phyloP scores from a whole-genome alignment of 2,888 invertebrate genomes.

The Aspidapion aeneum region DNA sequence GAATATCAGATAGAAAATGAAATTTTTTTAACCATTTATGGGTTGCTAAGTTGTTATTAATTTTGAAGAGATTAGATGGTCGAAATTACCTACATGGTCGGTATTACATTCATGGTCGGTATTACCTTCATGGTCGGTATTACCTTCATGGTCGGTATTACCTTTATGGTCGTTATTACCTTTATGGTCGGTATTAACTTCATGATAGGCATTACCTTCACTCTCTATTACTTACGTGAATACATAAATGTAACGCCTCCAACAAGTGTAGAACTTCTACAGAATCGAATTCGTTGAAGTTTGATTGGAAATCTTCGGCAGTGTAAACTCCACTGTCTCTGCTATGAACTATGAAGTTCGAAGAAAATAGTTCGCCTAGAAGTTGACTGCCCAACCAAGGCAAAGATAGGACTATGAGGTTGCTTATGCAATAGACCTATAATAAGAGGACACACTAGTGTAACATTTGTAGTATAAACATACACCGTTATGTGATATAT shows the following conservation, averaged over 20 bases:
- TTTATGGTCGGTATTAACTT: too few species aligned
- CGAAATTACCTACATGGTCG: too few species aligned
- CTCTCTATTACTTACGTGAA: conserved; percentile 56
- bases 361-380: conserved; percentile 62
- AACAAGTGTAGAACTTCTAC: conserved; percentile 63
- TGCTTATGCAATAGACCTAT: conserved; percentile 47
- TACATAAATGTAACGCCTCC: conserved; percentile 67
- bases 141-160: too few species aligned
- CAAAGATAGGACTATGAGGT: conserved; percentile 63
- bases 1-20: too few species aligned
- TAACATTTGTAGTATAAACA: too few species aligned
- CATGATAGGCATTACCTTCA: too few species aligned
- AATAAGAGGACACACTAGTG: conserved; percentile 17
- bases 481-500: background rate
- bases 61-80: too few species aligned
- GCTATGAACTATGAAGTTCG: conserved; percentile 51
- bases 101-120: too few species aligned
- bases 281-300: conserved; percentile 68
- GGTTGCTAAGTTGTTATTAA: too few species aligned
- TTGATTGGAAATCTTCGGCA: conserved; percentile 67
- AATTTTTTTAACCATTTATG: too few species aligned
- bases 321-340: conserved; percentile 68
- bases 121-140: too few species aligned
- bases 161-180: too few species aligned
- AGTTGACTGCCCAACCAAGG: conserved; percentile 66